These are phyloP conservation scores for Chondrosia reniformis DNA, from an alignment of 37 sponge, comb jelly and placozoan species.

Conservation along the genomic window DNA sequence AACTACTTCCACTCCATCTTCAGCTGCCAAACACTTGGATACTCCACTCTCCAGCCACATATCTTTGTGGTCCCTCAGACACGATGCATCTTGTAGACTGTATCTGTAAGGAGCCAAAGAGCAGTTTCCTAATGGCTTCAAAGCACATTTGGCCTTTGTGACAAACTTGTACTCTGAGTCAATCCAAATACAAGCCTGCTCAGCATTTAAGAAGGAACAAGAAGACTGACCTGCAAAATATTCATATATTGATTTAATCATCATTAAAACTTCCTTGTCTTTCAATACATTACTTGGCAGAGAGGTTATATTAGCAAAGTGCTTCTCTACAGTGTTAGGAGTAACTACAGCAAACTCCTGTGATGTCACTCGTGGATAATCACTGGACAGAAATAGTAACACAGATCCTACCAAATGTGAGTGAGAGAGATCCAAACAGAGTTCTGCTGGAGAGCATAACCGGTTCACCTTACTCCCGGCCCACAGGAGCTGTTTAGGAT, in stretches of 20 bases:
- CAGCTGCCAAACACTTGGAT: not conserved
- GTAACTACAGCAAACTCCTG: not conserved
- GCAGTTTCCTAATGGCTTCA: not conserved
- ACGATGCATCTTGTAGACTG: not conserved
- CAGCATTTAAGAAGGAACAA: too few relatives aligned
- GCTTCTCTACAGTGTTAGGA: not conserved
- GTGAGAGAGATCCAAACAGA: not conserved
- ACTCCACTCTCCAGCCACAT: constrained; percentile 15
- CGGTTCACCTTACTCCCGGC: constrained; percentile 12
- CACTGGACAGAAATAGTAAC: not conserved
- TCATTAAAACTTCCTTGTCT: too few relatives aligned
- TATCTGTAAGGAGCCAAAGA: constrained; percentile 8
- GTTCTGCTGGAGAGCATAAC: not conserved
- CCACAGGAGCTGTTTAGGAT: constrained; percentile 24
- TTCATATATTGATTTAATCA: too few relatives aligned
- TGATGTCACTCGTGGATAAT: too few relatives aligned
- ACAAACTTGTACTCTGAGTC: not conserved
- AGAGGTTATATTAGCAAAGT: not conserved
- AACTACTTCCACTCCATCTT: not conserved
- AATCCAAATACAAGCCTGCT: constrained; percentile 9
- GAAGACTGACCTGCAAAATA: too few relatives aligned
- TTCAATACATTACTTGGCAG: not conserved
- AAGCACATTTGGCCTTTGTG: not conserved
- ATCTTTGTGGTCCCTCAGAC: not conserved
- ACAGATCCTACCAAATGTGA: constrained; percentile 28